Conservation (phyloP, 2,888 invertebrate species). For the Chalcosyrphus nemorum region DNA sequence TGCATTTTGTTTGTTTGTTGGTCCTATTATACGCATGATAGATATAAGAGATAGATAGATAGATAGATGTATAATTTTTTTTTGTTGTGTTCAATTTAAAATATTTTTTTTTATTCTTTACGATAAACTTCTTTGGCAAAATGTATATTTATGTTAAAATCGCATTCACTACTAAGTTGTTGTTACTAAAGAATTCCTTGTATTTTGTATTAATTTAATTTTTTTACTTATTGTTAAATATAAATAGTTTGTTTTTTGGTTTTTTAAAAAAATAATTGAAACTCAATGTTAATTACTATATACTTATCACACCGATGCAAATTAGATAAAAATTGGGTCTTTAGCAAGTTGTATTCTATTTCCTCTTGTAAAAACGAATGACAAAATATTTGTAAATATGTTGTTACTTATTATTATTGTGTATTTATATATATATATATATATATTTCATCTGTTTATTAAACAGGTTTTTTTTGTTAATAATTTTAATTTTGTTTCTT, state of each 20-base stretch:
- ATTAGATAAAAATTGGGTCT: slow-evolving; percentile 56
- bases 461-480: slow-evolving; percentile 40
- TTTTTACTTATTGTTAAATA: slow-evolving; percentile 30
- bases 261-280: slow-evolving; percentile 51
- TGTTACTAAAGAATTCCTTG: slow-evolving; percentile 37
- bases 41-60: slow-evolving; percentile 60
- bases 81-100: slow-evolving; percentile 9
- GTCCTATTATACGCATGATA: slow-evolving; percentile 62
- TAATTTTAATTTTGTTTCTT: slow-evolving; percentile 49
- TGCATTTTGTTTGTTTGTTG: slow-evolving; percentile 40
- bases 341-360: slow-evolving; percentile 2
- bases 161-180: slow-evolving; percentile 44
- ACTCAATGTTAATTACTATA: slow-evolving; percentile 42
- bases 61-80: slow-evolving; percentile 24
- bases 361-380: slow-evolving; percentile 39
- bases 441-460: no score
- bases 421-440: slow-evolving; percentile 39
- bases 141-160: slow-evolving; percentile 56
- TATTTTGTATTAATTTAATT: slow-evolving; percentile 11
- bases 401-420: slow-evolving; percentile 64
- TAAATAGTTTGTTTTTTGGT: no score
- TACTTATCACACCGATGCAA: slow-evolving; percentile 70
- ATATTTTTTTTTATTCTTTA: slow-evolving; percentile 7
- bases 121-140: slow-evolving; percentile 45
- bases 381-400: slow-evolving; percentile 51